Base-by-base conservation (phyloP, 2,113 vertebrate species). In the Caranx ignobilis region DNA sequence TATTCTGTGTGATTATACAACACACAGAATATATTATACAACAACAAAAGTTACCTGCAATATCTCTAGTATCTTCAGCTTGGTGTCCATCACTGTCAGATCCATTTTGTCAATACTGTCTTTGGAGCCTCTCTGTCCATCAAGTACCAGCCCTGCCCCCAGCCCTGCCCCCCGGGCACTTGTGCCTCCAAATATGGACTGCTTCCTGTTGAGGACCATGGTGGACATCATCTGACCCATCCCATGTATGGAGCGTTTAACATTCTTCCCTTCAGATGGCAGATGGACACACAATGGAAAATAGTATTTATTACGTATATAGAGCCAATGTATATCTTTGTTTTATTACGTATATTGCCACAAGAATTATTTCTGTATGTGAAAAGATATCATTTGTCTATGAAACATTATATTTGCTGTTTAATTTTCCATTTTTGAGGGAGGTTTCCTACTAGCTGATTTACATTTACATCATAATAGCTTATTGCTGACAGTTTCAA, bases 151-250 rank as follows among this genome's bases (percentile, higher is more conserved):
- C 2, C 82, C 88, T 0, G 66, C 68, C 54, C 97, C 97, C 0
- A 95, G 77, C 21, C 87, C 87, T 0, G 92, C 78, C 8, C 91
- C 93, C 77, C 96, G 86, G 68, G 76, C 91, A 0, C 95, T 94
- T 1, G 88, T 0, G 0, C 92, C 86, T 2, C 94, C 94, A 52
- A 98, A 97, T 79, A 98, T 82, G 47, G 98, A 98, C 88, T 95
- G 97, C 71, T 98, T 99, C 77, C 97, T 96, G 94, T 89, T 98
- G 76, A 99, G 95, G 60, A 99, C 97, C 98, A 99, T 99, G 83
- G 97, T 99, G 88, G 97, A 97, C 97, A 99, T 97, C 88, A 99
- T 99, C 92, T 99, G 97, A 11, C 98, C 98, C 93, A 99, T 96
- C 0, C 97, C 97, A 82, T 99, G 98, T 86, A 99, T 98, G 11